Evolutionary conservation across 2,888 invertebrate genomes (phyloP).

Genomic region (Desoria tigrina): DNA sequence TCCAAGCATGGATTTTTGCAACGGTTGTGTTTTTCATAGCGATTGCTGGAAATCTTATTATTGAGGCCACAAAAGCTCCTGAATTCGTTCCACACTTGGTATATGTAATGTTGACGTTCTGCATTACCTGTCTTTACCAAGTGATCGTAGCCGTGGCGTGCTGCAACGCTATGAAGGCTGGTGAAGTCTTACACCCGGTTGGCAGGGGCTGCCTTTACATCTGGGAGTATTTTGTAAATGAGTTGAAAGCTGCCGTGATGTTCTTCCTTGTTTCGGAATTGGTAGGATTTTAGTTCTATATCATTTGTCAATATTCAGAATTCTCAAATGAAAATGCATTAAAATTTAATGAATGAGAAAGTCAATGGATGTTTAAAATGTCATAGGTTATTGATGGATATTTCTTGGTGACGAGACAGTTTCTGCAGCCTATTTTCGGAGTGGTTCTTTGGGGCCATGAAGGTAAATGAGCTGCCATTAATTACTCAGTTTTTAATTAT

Average conservation of each 20-base stretch:
- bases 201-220: conserved; percentile 46
- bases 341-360: background rate
- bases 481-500: background rate
- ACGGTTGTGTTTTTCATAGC: conserved; percentile 8
- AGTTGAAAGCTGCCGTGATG: conserved; percentile 37
- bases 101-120: background rate
- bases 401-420: conserved; percentile 19
- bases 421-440: conserved; percentile 11
- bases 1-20: conserved; percentile 23
- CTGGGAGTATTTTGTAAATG: conserved; percentile 44
- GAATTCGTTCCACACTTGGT: background rate
- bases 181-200: conserved; percentile 38
- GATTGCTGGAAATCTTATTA: background rate
- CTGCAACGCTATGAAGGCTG: background rate
- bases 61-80: background rate
- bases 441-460: background rate
- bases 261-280: conserved; percentile 44
- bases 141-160: background rate
- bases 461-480: background rate
- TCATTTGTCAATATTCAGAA: too few species aligned
- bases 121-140: background rate
- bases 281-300: too few species aligned
- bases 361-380: background rate
- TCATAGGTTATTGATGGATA: conserved; percentile 21
- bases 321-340: background rate